These are phyloP conservation scores for Bursaphelenchus mucronatus DNA, from an alignment of 1,140 invertebrate genomes.

Conservation along the genomic window DNA sequence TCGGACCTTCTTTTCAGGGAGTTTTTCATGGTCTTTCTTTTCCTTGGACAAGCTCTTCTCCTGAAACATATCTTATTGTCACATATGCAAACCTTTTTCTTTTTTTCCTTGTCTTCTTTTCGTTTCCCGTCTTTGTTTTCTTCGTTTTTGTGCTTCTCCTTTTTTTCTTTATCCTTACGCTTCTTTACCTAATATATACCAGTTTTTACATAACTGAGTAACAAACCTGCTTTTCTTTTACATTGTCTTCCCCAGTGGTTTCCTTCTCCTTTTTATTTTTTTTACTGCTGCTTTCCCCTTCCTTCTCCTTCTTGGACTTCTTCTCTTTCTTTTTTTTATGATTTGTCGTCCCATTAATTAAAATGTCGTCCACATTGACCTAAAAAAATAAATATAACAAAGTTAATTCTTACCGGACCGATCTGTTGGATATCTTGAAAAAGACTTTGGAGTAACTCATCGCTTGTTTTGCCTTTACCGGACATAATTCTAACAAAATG, in stretches of 20 bases:
- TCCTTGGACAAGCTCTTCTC: background rate
- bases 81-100: background rate
- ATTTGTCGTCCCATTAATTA: too few relatives aligned
- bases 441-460: too few relatives aligned
- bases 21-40: background rate
- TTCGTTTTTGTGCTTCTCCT: background rate
- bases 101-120: background rate
- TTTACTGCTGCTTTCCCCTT: background rate
- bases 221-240: constrained; percentile 10
- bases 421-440: too few relatives aligned
- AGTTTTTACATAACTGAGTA: background rate
- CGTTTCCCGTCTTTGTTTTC: constrained; percentile 3
- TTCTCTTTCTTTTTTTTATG: background rate
- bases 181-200: background rate
- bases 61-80: background rate
- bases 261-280: background rate
- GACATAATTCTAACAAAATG: too few relatives aligned
- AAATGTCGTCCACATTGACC: too few relatives aligned
- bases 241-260: background rate
- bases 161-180: constrained; percentile 3
- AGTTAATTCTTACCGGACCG: too few relatives aligned
- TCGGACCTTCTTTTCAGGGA: background rate
- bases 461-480: too few relatives aligned
- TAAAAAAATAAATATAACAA: too few relatives aligned
- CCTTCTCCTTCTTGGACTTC: constrained; percentile 11